Evolutionary conservation across 2,113 vertebrate species (phyloP).

Genomic region (Mormyrus lacerda): DNA sequence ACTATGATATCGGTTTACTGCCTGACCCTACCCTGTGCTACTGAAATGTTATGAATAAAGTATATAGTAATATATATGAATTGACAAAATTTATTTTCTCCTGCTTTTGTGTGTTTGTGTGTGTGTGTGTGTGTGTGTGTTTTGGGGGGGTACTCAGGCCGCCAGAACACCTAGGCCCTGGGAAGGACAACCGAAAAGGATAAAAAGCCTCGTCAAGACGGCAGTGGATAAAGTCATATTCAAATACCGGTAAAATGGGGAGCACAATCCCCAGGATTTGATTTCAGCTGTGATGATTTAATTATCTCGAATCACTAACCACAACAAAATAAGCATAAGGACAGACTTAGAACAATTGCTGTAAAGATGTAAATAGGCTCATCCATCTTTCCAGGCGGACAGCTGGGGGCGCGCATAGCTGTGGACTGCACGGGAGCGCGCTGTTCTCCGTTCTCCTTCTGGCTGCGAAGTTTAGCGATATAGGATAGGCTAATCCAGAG

Average conservation of each 20-base stretch:
- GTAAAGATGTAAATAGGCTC: slow-evolving; percentile 59
- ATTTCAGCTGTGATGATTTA: slow-evolving; percentile 58
- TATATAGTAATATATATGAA: neutral
- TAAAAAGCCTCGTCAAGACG: neutral
- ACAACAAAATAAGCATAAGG: slow-evolving; percentile 57
- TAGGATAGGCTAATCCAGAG: neutral
- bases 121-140: too few relatives aligned
- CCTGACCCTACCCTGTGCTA: neutral
- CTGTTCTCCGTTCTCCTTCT: neutral
- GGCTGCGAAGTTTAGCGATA: neutral
- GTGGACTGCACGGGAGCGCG: slow-evolving; percentile 24
- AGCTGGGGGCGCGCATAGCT: slow-evolving; percentile 24
- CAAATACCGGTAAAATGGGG: slow-evolving; percentile 29
- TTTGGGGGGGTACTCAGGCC: too few relatives aligned
- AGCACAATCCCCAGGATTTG: slow-evolving; percentile 40
- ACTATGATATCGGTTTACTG: too few relatives aligned
- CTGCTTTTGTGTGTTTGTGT: neutral
- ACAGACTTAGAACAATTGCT: slow-evolving; percentile 73
- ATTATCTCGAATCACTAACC: slow-evolving; percentile 73
- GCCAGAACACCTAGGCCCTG: too few relatives aligned
- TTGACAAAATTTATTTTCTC: neutral
- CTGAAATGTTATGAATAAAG: neutral
- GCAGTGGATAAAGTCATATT: neutral
- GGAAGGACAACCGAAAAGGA: neutral
- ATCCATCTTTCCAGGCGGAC: slow-evolving; percentile 56